A percentile compares a stretch with the other conserved stretches of the same genome.
Evolutionary conservation across 1,140 invertebrate genomes (phyloP).

Genomic region (Spodoptera litura): DNA sequence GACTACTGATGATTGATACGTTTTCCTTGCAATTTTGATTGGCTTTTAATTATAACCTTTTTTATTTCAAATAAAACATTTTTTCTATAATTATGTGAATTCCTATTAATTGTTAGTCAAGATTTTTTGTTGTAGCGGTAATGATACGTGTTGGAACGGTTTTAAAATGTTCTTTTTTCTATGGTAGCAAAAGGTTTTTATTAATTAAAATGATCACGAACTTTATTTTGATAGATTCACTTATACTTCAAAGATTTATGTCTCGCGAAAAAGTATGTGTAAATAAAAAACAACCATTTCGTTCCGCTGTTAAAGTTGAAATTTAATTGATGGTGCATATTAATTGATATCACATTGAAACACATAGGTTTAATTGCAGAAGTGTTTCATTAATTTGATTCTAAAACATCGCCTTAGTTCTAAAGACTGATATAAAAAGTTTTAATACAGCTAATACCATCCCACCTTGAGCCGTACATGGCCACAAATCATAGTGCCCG

Average conservation of each 20-base stretch:
- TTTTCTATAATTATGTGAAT: constrained; percentile 6
- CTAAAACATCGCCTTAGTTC: neutral
- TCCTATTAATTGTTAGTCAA: neutral
- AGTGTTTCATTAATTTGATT: neutral
- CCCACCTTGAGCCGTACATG: constrained; percentile 28
- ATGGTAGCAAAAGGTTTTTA: neutral
- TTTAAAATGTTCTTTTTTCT: constrained; percentile 12
- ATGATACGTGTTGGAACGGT: neutral
- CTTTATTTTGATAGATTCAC: too few species aligned
- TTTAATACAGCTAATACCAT: constrained; percentile 34
- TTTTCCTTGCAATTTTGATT: constrained; percentile 36
- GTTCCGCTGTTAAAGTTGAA: too few species aligned
- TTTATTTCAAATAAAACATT: neutral
- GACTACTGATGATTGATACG: constrained; percentile 37
- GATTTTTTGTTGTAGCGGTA: constrained; percentile 1
- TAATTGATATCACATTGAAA: too few species aligned
- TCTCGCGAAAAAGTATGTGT: too few species aligned
- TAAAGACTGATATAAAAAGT: neutral
- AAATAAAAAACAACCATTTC: neutral
- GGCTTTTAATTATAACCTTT: constrained; percentile 37
- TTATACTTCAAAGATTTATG: too few species aligned
- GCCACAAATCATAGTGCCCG: constrained; percentile 40
- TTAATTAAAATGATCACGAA: neutral
- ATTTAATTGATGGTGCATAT: too few species aligned
- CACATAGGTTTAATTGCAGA: too few species aligned